phyloP scores from a whole-genome alignment of 1,140 invertebrate species.

The Macrosteles quadrilineatus region DNA sequence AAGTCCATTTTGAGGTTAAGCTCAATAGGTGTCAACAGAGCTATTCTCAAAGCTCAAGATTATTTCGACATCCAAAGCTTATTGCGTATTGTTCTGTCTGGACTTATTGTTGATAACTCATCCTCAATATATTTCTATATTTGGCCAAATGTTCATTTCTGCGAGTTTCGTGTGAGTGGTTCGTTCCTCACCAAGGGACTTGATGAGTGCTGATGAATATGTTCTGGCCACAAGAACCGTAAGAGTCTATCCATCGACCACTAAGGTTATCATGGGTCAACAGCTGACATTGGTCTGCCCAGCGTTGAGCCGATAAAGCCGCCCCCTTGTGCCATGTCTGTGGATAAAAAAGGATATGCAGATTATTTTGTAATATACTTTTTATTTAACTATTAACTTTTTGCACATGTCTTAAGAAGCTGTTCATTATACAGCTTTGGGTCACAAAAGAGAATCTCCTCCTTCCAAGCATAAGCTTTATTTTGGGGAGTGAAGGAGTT shows the following conservation, averaged over 20 bases:
- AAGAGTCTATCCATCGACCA: constrained; percentile 64
- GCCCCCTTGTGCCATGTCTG: constrained; percentile 73
- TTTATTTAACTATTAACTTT: not conserved
- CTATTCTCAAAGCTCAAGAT: too few relatives aligned
- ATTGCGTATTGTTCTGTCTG: too few relatives aligned
- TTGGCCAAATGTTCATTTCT: too few relatives aligned
- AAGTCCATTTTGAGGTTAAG: too few relatives aligned
- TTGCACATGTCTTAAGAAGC: not conserved
- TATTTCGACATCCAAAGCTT: too few relatives aligned
- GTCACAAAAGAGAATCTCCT: not conserved
- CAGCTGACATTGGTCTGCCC: constrained; percentile 70
- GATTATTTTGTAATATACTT: not conserved
- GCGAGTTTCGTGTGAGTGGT: too few relatives aligned
- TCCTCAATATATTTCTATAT: too few relatives aligned
- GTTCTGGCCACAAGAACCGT: constrained; percentile 79
- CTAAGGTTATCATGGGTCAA: constrained; percentile 68
- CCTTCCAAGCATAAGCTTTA: not conserved
- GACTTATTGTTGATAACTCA: too few relatives aligned
- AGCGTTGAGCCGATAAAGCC: constrained; percentile 69
- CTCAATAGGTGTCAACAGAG: too few relatives aligned
- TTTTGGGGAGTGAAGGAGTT: not conserved
- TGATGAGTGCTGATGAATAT: constrained; percentile 77
- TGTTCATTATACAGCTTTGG: too few relatives aligned
- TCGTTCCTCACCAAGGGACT: constrained; percentile 74
- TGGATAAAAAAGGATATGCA: constrained; percentile 36